phyloP scores from a whole-genome alignment of 2,113 vertebrate genomes.

The Cynopterus brachyotis region DNA sequence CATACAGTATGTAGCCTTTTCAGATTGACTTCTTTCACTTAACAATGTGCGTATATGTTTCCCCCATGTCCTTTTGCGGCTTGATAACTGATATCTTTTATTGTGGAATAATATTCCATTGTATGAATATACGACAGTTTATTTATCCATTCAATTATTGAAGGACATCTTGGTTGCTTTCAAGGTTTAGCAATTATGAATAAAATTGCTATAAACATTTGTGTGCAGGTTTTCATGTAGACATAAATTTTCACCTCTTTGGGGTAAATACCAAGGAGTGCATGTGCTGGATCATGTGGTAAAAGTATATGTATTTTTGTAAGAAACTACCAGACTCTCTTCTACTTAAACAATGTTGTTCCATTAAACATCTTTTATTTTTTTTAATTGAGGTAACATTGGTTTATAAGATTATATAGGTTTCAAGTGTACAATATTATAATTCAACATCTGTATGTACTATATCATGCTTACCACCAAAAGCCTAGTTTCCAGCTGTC shows the following conservation, averaged over 20 bases:
- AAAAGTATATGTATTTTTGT: background rate
- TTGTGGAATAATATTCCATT: background rate
- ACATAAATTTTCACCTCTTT: background rate
- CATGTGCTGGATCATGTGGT: background rate
- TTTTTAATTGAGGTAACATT: background rate
- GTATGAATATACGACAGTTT: background rate
- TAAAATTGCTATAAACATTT: background rate
- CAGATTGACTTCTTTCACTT: background rate
- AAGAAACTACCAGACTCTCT: background rate
- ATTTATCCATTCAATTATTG: background rate
- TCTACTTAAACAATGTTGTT: background rate
- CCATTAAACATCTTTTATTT: background rate
- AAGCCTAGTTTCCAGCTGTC: background rate
- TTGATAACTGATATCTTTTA: background rate
- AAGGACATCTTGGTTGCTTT: background rate
- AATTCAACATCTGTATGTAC: background rate
- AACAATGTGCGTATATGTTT: background rate
- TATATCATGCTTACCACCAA: background rate
- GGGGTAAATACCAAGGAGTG: background rate
- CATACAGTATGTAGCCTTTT: background rate
- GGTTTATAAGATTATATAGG: background rate
- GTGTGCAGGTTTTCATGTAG: background rate
- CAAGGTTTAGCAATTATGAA: background rate
- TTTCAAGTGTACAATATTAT: background rate
- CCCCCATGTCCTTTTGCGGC: background rate